Evolutionary conservation across 2,797 vertebrate genomes (phyloP), one percentile per base, ranked within the genome.

Genomic region (Eulemur albifrons): DNA sequence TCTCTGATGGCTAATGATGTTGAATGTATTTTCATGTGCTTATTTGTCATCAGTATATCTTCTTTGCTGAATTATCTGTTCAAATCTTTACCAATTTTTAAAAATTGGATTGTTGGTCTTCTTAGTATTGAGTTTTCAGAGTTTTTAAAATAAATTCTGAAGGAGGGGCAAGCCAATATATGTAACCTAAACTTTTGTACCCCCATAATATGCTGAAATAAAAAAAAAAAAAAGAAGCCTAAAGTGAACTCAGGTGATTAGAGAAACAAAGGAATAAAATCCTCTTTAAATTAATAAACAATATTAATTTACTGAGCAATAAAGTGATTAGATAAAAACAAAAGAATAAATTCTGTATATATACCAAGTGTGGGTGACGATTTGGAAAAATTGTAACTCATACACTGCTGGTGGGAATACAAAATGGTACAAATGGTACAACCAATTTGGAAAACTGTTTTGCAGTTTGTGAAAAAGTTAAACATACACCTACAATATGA

Each of bases 111-210:
- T 84, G 9, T 61, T 91, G 48, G 3, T 88, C 25, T n/a, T 92
- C 70, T 90, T 70, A 48, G 15, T 54, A 38, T 45, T 95, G 67
- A 83, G 5, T 63, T 73, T 92, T 90, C 30, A 75, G 32, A 90
- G 30, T 75, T 92, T 93, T 93, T 72, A 43, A 94, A 92, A 70
- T 83, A 82, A 92, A 82, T 83, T 88, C 75, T 82, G 11, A 25
- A 45, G 43, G 43, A 11, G 43, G 43, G 43, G 9, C 10, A 45
- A 45, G 43, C 9, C 43, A 9, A 45, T 45, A 45, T 45, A 45
- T 11, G 43, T 45, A 45, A 45, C 43, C 43, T 45, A 45, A 45
- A 45, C 43, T 45, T 45, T 45, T 45, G 10, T 45, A 45, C 43
- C 43, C 43, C 10, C 43, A 45, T 45, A 45, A 45, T 45, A 45